These are phyloP conservation scores for Caranx ignobilis DNA, from an alignment of 2,113 vertebrate genomes.

Conservation along the genomic window DNA sequence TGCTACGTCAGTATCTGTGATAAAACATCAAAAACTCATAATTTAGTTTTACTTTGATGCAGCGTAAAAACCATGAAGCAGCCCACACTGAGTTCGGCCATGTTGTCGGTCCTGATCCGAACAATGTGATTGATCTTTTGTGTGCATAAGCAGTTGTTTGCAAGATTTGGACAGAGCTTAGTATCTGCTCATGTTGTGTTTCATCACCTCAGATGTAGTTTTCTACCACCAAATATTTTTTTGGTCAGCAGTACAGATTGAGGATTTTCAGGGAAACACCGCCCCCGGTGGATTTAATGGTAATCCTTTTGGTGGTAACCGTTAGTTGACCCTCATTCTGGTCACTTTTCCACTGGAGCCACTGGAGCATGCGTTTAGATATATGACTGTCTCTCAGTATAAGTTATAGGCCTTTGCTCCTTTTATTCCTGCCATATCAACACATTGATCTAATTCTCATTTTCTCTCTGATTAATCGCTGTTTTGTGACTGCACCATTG, in stretches of 20 bases:
- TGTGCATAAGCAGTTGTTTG: not conserved
- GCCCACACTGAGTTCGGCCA: not conserved
- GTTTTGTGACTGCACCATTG: slow-evolving; percentile 58
- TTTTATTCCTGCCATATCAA: slow-evolving; percentile 65
- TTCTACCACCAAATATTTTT: not conserved
- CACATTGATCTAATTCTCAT: slow-evolving; percentile 70
- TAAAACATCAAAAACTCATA: not conserved
- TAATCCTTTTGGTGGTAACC: slow-evolving; percentile 44
- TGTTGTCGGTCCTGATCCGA: not conserved
- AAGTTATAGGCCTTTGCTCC: slow-evolving; percentile 53
- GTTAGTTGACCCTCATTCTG: slow-evolving; percentile 46
- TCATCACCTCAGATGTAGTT: not conserved
- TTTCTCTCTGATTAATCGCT: slow-evolving; percentile 67
- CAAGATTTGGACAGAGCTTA: not conserved
- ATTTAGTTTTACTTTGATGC: not conserved
- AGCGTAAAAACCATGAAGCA: too few species aligned
- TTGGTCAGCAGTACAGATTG: not conserved
- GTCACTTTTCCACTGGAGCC: slow-evolving; percentile 31
- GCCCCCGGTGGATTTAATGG: slow-evolving; percentile 34
- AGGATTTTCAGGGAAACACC: slow-evolving; percentile 6
- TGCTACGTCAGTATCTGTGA: slow-evolving; percentile 16
- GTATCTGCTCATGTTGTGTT: not conserved
- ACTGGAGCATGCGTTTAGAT: slow-evolving; percentile 45
- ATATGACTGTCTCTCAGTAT: slow-evolving; percentile 47
- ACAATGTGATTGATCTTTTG: not conserved